These are phyloP conservation scores for Drosophila pectinifera DNA, from an alignment of 1,140 invertebrate genomes.

Conservation along the genomic window DNA sequence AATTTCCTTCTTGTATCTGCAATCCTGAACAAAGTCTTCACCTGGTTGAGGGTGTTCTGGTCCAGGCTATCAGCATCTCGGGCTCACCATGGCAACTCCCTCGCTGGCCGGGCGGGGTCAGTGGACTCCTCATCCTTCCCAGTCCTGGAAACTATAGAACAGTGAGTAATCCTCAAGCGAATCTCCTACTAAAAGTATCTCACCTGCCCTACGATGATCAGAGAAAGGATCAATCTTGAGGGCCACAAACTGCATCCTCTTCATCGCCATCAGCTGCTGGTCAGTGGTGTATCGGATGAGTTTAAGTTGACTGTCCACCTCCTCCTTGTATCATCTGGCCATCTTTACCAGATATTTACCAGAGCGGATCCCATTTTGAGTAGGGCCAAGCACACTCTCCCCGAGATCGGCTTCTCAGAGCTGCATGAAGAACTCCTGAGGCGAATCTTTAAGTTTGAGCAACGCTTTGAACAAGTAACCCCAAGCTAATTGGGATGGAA, in stretches of 20 bases:
- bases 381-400: constrained; percentile 52
- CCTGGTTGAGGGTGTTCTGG: constrained; percentile 39
- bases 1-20: constrained; percentile 22
- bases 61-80: constrained; percentile 65
- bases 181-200: too few species aligned
- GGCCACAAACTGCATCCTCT: constrained; percentile 41
- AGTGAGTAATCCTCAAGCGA: too few species aligned
- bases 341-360: constrained; percentile 57
- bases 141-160: too few species aligned
- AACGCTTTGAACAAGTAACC: neutral
- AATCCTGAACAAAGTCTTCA: constrained; percentile 37
- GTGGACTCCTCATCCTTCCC: constrained; percentile 75
- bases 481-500: too few species aligned
- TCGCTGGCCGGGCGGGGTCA: constrained; percentile 84
- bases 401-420: constrained; percentile 41
- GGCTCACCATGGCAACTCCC: constrained; percentile 15
- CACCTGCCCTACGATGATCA: neutral
- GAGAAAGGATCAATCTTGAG: constrained; percentile 20
- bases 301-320: constrained; percentile 50
- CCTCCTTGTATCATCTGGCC: constrained; percentile 20
- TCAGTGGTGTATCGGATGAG: constrained; percentile 27
- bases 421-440: constrained; percentile 51
- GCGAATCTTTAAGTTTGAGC: constrained; percentile 50
- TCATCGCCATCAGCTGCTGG: constrained; percentile 47
- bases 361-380: constrained; percentile 50